Base-by-base conservation (phyloP, 2,888 invertebrate genomes). In the Synergus umbraculus region DNA sequence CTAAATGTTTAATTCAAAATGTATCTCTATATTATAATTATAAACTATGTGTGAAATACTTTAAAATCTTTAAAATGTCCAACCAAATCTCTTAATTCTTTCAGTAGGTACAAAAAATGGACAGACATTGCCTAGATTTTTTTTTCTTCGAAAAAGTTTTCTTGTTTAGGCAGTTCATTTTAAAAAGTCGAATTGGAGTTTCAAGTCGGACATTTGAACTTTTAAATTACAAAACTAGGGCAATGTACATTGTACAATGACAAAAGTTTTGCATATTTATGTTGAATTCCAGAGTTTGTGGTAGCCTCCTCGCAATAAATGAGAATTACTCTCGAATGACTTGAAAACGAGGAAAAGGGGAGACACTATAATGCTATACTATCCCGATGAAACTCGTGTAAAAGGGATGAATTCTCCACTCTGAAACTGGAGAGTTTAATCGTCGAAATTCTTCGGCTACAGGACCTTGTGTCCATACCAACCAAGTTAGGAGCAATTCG, bases 391-490 rank as follows among this genome's bases (percentile, higher is more conserved):
- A 29, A 54, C 69, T 73, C 54, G 29, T 73, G 29, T 29, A 69
- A 49, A 49, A 69, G 69, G 69, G 69, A 69, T 49, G 49, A 69
- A 69, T 69, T 69, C 69, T 54, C 69, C n/a, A 49, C 69, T 69
- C 69, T 46, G 69, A 69, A 69, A 69, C 29, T 79, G 82, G 79
- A 81, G 83, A 81, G 82, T 85, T 87, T 88, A 87, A 88, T 88
- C 87, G 86, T 84, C 84, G 79, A 86, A 88, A 88, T 88, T 88
- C 88, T 85, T 81, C 76, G 79, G 78, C 73, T 66, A 41, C 63
- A 66, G 69, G 65, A 78, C 64, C 73, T 64, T 63, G 44, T 69
- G 67, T 49, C 69, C 69, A 46, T 22, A 67, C n/a, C 44, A 44
- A 69, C 29, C 60, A 60, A 60, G 60, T 69, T 69, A 22, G 69